phyloP scores from a whole-genome alignment of 2,888 invertebrate species.

The Plagodis pulveraria region DNA sequence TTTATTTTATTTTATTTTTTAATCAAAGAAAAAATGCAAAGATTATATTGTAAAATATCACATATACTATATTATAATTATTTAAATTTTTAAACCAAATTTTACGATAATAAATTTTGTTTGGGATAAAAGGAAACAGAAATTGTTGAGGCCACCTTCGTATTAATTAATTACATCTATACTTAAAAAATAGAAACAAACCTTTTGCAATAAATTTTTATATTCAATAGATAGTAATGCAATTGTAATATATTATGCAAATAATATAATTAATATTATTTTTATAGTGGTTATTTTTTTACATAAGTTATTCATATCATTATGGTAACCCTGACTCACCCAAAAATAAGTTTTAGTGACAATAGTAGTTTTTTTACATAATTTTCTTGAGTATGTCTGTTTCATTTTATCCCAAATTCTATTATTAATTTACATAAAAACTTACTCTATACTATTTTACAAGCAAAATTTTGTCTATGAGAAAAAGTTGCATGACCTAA shows the following conservation, averaged over 20 bases:
- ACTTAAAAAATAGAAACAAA: no score
- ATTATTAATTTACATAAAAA: constrained; percentile 5
- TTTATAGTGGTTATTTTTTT: no score
- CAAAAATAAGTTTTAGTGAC: background rate
- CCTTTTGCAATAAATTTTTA: no score
- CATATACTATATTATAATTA: constrained; percentile 28
- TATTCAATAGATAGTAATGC: no score
- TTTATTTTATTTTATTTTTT: constrained; percentile 33
- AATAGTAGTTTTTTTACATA: background rate
- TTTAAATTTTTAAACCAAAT: constrained; percentile 20
- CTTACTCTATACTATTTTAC: constrained; percentile 16
- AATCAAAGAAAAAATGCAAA: constrained; percentile 33
- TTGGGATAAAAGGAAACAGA: constrained; percentile 12
- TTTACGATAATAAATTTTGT: constrained; percentile 1
- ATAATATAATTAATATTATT: no score
- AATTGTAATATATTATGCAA: no score
- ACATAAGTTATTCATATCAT: no score
- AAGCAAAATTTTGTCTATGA: constrained; percentile 20
- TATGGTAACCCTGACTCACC: background rate
- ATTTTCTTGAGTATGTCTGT: background rate
- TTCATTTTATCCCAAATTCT: constrained; percentile 11
- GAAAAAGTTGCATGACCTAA: constrained; percentile 12
- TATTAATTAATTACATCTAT: background rate
- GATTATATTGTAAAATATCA: constrained; percentile 36
- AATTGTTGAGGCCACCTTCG: constrained; percentile 8